phyloP scores from a whole-genome alignment of 2,797 vertebrate species.

The Crocodylus rhombifer region DNA sequence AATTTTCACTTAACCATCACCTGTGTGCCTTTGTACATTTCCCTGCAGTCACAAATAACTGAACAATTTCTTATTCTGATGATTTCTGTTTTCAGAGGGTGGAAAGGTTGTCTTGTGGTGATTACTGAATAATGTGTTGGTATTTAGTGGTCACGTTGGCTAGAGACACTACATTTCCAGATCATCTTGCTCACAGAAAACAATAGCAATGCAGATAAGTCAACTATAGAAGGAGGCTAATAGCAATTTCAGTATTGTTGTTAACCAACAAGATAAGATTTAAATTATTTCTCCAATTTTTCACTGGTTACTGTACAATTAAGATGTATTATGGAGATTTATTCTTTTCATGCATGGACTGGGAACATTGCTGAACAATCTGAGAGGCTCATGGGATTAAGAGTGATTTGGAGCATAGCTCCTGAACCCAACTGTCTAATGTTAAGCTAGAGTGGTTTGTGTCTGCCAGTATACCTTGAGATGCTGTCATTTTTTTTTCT shows the following conservation, averaged over 20 bases:
- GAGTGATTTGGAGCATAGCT: neutral
- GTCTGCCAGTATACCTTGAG: neutral
- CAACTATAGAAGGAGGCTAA: slow-evolving; percentile 1
- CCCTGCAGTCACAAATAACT: neutral
- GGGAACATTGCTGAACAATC: neutral
- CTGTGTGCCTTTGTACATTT: neutral
- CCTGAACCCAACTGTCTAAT: neutral
- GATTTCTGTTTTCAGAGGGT: neutral
- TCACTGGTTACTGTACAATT: neutral
- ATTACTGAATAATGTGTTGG: no score
- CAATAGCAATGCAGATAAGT: no score
- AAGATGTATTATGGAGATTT: slow-evolving; percentile 8
- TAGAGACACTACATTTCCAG: no score
- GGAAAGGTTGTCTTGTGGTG: neutral
- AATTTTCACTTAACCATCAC: neutral
- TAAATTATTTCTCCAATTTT: neutral
- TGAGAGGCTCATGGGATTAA: neutral
- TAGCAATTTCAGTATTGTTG: neutral
- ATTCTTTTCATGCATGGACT: neutral
- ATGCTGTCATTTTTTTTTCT: neutral
- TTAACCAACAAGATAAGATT: neutral
- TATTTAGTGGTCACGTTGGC: no score
- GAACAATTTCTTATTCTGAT: neutral
- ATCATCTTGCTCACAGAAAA: no score
- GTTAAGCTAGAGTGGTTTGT: neutral